Evolutionary conservation across 2,113 vertebrate species (phyloP).

Genomic region (Elanus axillaris): DNA sequence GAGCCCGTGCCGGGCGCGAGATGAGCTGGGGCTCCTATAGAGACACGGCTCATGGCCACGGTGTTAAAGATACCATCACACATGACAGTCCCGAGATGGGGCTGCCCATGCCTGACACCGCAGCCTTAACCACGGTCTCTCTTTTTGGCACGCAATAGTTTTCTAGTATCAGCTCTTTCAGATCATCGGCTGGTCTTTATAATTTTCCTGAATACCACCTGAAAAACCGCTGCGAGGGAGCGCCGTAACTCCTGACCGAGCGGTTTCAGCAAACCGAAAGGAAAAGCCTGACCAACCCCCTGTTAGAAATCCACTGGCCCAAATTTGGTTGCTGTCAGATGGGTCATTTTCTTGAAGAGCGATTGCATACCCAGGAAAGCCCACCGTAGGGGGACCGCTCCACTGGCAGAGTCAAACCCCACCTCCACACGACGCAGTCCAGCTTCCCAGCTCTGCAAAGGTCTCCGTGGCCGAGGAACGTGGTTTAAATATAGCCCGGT

Average conservation of each 20-base stretch:
- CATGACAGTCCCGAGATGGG: not conserved
- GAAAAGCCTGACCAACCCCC: not conserved
- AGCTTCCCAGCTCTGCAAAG: not conserved
- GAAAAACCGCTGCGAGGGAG: rapidly evolving
- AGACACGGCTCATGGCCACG: rapidly evolving
- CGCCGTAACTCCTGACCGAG: not conserved
- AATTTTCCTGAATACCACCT: not conserved
- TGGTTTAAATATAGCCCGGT: rapidly evolving
- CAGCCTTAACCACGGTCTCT: not conserved
- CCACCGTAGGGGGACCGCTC: not conserved
- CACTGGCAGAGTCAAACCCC: not conserved
- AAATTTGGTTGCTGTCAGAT: not conserved
- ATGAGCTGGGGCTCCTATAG: not conserved
- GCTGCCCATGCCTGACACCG: not conserved
- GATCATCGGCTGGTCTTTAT: not conserved
- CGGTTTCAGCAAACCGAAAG: not conserved
- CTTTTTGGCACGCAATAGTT: not conserved
- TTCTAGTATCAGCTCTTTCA: not conserved
- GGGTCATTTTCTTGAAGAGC: not conserved
- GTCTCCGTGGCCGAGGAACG: rapidly evolving
- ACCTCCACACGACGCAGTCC: not conserved
- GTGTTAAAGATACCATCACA: not conserved
- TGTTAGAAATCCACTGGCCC: rapidly evolving
- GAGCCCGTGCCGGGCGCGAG: rapidly evolving
- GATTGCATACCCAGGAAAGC: not conserved